phyloP scores from a whole-genome alignment of 2,888 invertebrate genomes.

The Lapara coniferarum region DNA sequence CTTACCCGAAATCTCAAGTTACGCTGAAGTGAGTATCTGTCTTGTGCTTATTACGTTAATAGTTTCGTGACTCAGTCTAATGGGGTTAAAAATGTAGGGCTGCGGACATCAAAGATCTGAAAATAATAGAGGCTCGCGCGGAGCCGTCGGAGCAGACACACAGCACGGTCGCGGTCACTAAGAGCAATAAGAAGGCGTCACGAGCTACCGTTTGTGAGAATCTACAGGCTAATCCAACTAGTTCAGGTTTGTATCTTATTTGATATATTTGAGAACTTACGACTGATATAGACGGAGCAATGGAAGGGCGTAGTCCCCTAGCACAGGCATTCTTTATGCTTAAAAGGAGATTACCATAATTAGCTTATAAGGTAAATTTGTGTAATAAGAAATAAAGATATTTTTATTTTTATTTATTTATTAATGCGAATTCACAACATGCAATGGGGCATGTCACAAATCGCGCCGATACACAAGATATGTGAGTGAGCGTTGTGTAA shows the following conservation, averaged over 20 bases:
- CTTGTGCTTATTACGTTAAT: neutral
- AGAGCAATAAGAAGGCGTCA: slow-evolving; percentile 58
- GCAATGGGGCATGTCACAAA: no score
- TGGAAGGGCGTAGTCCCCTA: no score
- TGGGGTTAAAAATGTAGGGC: slow-evolving; percentile 73
- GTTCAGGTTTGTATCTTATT: slow-evolving; percentile 44
- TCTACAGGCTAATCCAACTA: slow-evolving; percentile 64
- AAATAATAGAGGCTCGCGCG: slow-evolving; percentile 87
- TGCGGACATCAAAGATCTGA: slow-evolving; percentile 88
- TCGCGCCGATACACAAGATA: no score
- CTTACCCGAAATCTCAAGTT: slow-evolving; percentile 77
- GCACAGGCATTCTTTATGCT: no score
- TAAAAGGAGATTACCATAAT: no score
- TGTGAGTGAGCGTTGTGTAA: no score
- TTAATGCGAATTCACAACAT: no score
- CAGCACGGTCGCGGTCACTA: slow-evolving; percentile 70
- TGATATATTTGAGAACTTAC: neutral
- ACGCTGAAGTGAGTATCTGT: slow-evolving; percentile 70
- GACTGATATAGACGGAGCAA: no score
- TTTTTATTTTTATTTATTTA: no score
- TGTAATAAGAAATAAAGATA: no score
- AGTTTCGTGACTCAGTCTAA: neutral
- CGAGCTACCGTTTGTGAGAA: slow-evolving; percentile 73
- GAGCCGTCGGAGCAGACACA: slow-evolving; percentile 62
- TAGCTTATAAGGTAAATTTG: no score